These are phyloP conservation scores for Fulmarus glacialis DNA, from an alignment of 2,113 vertebrate species.

Conservation along the genomic window DNA sequence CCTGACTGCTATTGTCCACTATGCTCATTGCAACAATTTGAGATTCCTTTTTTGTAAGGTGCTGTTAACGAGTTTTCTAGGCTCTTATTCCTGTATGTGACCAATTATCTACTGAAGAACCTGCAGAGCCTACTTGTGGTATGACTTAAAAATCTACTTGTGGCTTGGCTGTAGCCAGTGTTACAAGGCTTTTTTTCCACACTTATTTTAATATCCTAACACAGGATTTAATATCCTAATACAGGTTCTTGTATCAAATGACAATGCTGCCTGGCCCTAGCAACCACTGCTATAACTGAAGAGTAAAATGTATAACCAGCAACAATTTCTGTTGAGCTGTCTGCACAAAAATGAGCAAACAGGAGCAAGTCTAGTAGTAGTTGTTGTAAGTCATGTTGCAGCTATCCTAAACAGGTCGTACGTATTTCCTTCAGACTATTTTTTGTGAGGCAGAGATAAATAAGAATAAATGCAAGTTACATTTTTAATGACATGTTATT, in stretches of 20 bases:
- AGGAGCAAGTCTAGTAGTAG: not conserved
- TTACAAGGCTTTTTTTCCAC: not conserved
- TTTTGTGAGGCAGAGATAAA: not conserved
- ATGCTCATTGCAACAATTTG: not conserved
- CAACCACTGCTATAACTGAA: not conserved
- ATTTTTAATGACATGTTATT: conserved; percentile 35
- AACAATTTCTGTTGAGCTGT: not conserved
- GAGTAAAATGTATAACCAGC: not conserved
- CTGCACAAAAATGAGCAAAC: not conserved
- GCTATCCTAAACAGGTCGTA: not conserved
- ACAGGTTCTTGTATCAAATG: not conserved
- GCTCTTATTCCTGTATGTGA: not conserved
- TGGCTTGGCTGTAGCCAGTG: not conserved
- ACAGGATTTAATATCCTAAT: not conserved
- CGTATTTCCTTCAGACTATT: not conserved
- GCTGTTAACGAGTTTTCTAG: not conserved
- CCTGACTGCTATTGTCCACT: not conserved
- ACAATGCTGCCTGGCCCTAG: not conserved
- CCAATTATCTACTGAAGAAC: not conserved
- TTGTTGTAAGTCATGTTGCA: not conserved
- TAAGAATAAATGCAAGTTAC: not conserved
- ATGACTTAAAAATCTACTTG: not conserved
- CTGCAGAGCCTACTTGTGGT: not conserved
- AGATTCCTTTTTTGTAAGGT: not conserved
- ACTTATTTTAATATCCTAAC: not conserved